Percentiles rank a stretch among this genome's conserved stretches.
Evolutionary conservation across 2,888 invertebrate species (phyloP).

Genomic region (Drosophila recens): DNA sequence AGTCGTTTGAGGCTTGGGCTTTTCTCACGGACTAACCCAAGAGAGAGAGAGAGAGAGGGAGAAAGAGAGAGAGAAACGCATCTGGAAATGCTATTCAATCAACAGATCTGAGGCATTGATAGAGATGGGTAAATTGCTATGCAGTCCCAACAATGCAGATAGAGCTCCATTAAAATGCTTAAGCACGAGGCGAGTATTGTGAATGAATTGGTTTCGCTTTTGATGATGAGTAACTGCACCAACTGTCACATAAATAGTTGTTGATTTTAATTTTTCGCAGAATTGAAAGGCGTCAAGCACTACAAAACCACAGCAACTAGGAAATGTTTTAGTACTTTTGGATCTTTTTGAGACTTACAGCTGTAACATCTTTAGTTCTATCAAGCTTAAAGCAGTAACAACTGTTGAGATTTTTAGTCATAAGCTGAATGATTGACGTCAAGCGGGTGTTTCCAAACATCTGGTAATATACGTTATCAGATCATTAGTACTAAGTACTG

Average conservation of each 20-base stretch:
- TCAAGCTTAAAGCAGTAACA: conserved; percentile 1
- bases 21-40: conserved; percentile 42
- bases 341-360: background rate
- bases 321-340: background rate
- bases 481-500: conserved; percentile 1
- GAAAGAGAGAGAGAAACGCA: conserved; percentile 4
- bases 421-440: conserved; percentile 7
- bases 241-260: conserved; percentile 23
- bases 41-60: conserved; percentile 6
- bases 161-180: conserved; percentile 1
- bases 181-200: conserved; percentile 29
- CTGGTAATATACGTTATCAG: conserved; percentile 6
- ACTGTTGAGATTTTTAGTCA: conserved; percentile 4
- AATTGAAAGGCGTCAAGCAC: conserved; percentile 13
- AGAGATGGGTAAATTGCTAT: conserved; percentile 50
- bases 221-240: conserved; percentile 19
- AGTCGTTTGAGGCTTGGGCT: conserved; percentile 51
- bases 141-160: conserved; percentile 46
- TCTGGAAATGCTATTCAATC: conserved; percentile 40
- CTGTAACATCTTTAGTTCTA: background rate
- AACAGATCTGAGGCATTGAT: conserved; percentile 48
- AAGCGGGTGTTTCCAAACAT: conserved; percentile 9
- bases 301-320: background rate
- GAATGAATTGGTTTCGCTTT: conserved; percentile 46
- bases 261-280: conserved; percentile 21